Conservation (phyloP, 2,888 invertebrate species). For the Pristionchus entomophagus region DNA sequence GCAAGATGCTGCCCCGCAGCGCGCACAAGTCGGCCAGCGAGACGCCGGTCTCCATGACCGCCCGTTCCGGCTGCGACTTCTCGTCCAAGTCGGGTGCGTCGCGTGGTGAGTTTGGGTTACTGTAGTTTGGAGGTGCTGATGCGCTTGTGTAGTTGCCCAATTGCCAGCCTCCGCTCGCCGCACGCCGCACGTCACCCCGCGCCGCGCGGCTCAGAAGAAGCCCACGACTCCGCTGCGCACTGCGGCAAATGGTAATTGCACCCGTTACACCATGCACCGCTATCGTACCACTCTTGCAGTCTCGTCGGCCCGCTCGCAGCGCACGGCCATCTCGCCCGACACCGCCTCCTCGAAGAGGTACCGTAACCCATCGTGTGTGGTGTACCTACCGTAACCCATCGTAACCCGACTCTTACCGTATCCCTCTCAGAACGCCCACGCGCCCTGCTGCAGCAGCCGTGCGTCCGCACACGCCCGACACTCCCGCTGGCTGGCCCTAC, state of each 20-base stretch:
- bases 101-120: neutral
- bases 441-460: neutral
- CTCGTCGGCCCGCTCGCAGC: neutral
- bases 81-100: constrained; percentile 3
- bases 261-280: too few species aligned
- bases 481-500: constrained; percentile 27
- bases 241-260: too few species aligned
- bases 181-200: too few species aligned
- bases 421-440: neutral
- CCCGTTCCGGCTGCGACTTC: neutral
- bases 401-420: too few species aligned
- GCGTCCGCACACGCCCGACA: constrained; percentile 23
- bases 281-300: neutral
- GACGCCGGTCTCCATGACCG: neutral
- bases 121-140: neutral
- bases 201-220: too few species aligned
- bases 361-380: neutral
- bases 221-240: constrained; percentile 1
- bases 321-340: constrained; percentile 10
- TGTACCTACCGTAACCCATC: constrained; percentile 8
- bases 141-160: neutral
- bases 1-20: constrained; percentile 29
- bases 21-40: constrained; percentile 30
- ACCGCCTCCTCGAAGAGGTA: constrained; percentile 1
- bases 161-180: too few species aligned